These are phyloP conservation scores for Clanis bilineata DNA, from an alignment of 2,888 invertebrate genomes.

Conservation along the genomic window DNA sequence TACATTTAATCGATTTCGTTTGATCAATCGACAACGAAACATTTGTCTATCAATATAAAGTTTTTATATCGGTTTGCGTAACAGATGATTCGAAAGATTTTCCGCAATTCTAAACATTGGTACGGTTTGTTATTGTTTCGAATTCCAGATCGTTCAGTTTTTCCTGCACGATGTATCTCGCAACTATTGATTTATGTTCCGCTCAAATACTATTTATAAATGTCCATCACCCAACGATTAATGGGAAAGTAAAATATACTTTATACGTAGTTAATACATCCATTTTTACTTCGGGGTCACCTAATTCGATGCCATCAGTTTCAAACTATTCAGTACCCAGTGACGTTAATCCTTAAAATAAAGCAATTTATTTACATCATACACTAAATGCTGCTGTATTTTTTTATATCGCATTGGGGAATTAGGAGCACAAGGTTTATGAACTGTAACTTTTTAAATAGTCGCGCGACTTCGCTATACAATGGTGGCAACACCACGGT, in stretches of 20 bases:
- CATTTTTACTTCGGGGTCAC: neutral
- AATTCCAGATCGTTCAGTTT: slow-evolving; percentile 1
- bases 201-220: neutral
- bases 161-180: neutral
- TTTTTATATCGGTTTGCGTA: neutral
- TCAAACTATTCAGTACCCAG: neutral
- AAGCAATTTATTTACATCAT: neutral
- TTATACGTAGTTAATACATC: neutral
- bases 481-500: slow-evolving; percentile 46
- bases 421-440: neutral
- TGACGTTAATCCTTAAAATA: neutral
- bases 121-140: neutral
- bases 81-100: slow-evolving; percentile 1
- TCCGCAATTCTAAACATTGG: slow-evolving; percentile 1
- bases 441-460: slow-evolving; percentile 7
- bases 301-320: no score
- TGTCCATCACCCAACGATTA: neutral
- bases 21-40: no score
- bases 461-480: slow-evolving; percentile 18
- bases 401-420: neutral
- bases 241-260: neutral
- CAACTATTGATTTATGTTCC: slow-evolving; percentile 1
- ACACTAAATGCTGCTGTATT: neutral
- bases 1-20: no score
- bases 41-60: neutral